Evolutionary conservation across 2,113 vertebrate species (phyloP).

Genomic region (Psettodes erumei): DNA sequence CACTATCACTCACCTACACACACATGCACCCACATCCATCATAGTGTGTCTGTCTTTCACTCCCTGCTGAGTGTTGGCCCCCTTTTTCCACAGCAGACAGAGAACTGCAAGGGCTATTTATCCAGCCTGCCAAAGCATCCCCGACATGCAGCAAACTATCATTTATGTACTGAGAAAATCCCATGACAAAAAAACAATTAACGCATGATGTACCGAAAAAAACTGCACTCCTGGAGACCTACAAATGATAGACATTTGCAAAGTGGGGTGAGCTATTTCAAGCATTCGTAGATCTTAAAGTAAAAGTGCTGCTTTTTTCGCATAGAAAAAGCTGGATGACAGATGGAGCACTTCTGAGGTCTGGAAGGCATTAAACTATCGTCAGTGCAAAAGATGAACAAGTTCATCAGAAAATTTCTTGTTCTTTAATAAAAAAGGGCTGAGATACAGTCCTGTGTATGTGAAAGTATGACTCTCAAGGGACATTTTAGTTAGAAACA

Average conservation of each 20-base stretch:
- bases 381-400: neutral
- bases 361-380: neutral
- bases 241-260: neutral
- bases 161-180: constrained; percentile 12
- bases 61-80: constrained; percentile 57
- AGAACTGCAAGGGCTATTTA: constrained; percentile 31
- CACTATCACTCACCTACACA: constrained; percentile 42
- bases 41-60: constrained; percentile 46
- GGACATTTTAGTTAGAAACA: neutral
- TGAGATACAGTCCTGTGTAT: neutral
- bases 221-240: neutral
- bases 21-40: constrained; percentile 47
- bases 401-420: neutral
- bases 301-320: neutral
- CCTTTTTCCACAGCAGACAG: constrained; percentile 42
- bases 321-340: neutral
- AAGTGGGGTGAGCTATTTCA: neutral
- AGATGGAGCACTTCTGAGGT: neutral
- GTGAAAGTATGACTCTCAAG: neutral
- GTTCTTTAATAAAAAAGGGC: neutral
- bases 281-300: neutral
- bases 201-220: neutral
- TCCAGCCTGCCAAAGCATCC: constrained; percentile 31
- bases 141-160: constrained; percentile 23
- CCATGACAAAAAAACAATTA: neutral